Conservation (phyloP, 1,140 invertebrate genomes). For the Drosophila simulans region DNA sequence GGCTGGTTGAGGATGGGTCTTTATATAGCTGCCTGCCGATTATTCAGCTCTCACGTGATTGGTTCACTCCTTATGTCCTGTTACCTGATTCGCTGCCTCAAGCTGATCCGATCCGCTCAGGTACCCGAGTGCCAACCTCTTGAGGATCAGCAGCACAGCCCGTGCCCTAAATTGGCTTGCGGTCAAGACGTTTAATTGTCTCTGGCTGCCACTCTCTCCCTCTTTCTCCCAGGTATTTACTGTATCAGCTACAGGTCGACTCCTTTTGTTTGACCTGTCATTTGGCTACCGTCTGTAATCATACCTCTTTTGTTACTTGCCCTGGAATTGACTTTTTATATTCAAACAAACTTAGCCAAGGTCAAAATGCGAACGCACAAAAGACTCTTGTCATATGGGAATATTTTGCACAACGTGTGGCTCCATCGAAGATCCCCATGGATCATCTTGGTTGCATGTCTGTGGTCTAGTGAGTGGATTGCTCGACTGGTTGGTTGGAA, state of each 20-base stretch:
- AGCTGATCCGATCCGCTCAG: constrained; percentile 18
- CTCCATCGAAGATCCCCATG: constrained; percentile 7
- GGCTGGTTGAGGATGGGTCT: neutral
- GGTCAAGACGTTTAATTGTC: constrained; percentile 84
- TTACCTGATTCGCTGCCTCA: constrained; percentile 67
- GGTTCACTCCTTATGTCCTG: constrained; percentile 27
- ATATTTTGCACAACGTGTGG: constrained; percentile 21
- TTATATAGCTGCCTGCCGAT: constrained; percentile 54
- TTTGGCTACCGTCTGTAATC: constrained; percentile 48
- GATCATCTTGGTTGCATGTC: constrained; percentile 56
- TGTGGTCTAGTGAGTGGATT: constrained; percentile 66
- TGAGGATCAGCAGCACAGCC: constrained; percentile 9
- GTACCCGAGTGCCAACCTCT: constrained; percentile 17
- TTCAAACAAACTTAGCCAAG: constrained; percentile 70
- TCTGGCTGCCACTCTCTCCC: constrained; percentile 1
- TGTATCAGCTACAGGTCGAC: constrained; percentile 11
- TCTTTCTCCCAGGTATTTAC: constrained; percentile 9
- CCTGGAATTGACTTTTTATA: constrained; percentile 49
- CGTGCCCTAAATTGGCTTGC: constrained; percentile 81
- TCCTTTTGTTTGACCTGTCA: constrained; percentile 59
- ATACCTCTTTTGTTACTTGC: constrained; percentile 36
- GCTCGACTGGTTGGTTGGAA: neutral
- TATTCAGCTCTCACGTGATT: constrained; percentile 39
- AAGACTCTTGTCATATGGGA: constrained; percentile 16
- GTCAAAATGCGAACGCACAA: constrained; percentile 55